Base-by-base conservation (phyloP, 2,888 invertebrate species). In the Amorpha juglandis region DNA sequence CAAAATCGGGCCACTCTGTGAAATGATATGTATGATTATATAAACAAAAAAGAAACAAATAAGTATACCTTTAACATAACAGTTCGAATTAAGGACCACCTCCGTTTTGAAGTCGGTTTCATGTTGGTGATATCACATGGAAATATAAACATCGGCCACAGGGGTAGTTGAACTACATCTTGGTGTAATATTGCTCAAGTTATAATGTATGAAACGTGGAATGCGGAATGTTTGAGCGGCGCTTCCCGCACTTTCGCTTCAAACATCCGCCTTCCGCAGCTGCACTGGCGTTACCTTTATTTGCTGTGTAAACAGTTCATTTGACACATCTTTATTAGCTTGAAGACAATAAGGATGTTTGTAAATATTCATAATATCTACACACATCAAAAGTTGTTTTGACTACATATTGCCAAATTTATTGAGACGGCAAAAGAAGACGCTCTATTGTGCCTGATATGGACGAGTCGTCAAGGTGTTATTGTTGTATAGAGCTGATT, bases 231-330 rank as follows among this genome's bases (percentile, higher is more conserved):
- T 82, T 83, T 80, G 78, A 79, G 76, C 78, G 79, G 76, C 73
- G 83, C 82, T 90, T 91, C 87, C 92, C 89, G 82, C 80, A 91
- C 92, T 92, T 92, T 92, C 91, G 89, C 89, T 86, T 69, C 79
- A 86, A 86, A 86, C 88, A 88, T 91, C 91, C 91, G 90, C 84
- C 89, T 89, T 85, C 83, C 86, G 82, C 77, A 72, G 70, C 74
- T 68, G 71, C 67, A 71, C 70, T 69, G 71, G 66, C 67, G 67
- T 68, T 68, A 71, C 77, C 77, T 74, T 70, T 74, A 71, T 75
- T 74, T 86, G 81, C 86, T 87, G 84, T 87, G 84, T 84, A 86
- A 86, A 89, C 84, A 82, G 70, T 71, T 71, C 70, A 75, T 72
- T 76, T 74, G 71, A 75, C 69, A 77, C 75, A 76, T 80, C 80